A percentile compares a stretch with the other conserved stretches of the same genome.
These are phyloP conservation scores for Porites divaricata DNA, from an alignment of 92 coral and sea anemone species.

Conservation along the genomic window DNA sequence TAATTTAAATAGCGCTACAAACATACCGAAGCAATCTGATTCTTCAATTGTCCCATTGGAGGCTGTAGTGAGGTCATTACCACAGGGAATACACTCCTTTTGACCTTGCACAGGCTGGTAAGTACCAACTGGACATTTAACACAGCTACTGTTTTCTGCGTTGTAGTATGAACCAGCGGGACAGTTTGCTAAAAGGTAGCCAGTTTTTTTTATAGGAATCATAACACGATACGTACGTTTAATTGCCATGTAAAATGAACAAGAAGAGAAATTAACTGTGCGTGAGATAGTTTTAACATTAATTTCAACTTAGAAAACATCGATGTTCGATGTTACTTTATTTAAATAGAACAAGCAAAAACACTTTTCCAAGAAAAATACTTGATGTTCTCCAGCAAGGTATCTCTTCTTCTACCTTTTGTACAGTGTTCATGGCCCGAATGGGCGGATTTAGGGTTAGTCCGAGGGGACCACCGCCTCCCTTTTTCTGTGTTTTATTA, in stretches of 20 bases:
- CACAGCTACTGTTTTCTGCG: slow-evolving; percentile 21
- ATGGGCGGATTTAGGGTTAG: no score
- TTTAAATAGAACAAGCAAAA: no score
- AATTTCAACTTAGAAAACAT: background rate
- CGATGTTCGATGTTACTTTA: background rate
- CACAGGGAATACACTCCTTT: slow-evolving; percentile 37
- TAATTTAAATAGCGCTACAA: background rate
- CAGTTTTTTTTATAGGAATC: background rate
- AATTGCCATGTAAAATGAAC: no score
- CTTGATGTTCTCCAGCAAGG: background rate
- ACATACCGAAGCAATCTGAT: slow-evolving; percentile 34
- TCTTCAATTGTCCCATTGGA: slow-evolving; percentile 26
- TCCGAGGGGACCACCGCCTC: no score
- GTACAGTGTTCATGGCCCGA: no score
- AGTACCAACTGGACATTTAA: slow-evolving; percentile 30
- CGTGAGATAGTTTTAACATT: no score
- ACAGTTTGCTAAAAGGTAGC: slow-evolving; percentile 43
- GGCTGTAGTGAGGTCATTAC: slow-evolving; percentile 33
- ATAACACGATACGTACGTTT: no score
- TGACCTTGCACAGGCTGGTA: slow-evolving; percentile 56
- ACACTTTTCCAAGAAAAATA: background rate
- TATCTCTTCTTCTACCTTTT: background rate
- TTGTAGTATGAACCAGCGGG: slow-evolving; percentile 36
- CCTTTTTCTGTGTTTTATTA: no score
- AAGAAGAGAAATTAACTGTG: background rate